These are phyloP conservation scores for Alexandromys fortis DNA, from an alignment of 2,113 vertebrate species.

Conservation along the genomic window DNA sequence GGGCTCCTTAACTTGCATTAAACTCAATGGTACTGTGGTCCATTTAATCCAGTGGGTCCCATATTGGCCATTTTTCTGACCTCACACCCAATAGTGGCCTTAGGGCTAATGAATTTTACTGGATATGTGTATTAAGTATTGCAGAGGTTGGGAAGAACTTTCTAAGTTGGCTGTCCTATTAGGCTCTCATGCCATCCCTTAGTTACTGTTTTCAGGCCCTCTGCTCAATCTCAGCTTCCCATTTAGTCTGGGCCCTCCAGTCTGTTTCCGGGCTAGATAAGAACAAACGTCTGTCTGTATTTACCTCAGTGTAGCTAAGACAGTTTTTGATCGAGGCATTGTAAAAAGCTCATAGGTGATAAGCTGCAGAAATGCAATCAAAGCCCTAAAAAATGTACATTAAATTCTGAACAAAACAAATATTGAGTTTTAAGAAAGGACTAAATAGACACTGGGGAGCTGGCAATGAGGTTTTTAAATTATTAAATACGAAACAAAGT, in stretches of 20 bases:
- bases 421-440: not conserved
- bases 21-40: not conserved
- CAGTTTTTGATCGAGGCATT: slow-evolving; percentile 4
- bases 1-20: not conserved
- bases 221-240: not conserved
- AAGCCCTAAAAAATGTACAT: not conserved
- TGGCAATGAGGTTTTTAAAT: slow-evolving; percentile 27
- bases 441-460: not conserved
- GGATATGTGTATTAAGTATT: not conserved
- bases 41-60: not conserved
- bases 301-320: not conserved
- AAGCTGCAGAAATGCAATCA: slow-evolving; percentile 10
- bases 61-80: not conserved
- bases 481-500: not conserved
- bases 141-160: not conserved
- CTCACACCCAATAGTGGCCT: not conserved
- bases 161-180: not conserved
- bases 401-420: slow-evolving; percentile 38
- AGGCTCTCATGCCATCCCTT: not conserved
- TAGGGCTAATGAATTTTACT: not conserved
- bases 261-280: not conserved
- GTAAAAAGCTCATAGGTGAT: slow-evolving; percentile 2
- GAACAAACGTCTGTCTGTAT: not conserved
- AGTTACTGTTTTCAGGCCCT: not conserved
- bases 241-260: not conserved